These are phyloP conservation scores for Rhopalosiphum maidis DNA, from an alignment of 1,140 invertebrate species.

Conservation along the genomic window DNA sequence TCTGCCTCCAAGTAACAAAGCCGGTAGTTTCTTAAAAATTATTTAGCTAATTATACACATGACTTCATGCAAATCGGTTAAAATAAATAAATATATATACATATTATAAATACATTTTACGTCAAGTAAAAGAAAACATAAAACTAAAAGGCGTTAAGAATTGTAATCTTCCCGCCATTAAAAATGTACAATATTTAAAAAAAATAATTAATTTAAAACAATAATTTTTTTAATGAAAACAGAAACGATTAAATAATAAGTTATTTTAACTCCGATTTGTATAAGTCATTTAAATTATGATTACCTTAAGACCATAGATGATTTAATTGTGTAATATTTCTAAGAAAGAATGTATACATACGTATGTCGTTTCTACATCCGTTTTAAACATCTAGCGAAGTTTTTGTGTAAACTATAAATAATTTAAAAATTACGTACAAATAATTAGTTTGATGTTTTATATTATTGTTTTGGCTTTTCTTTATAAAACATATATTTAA, in stretches of 20 bases:
- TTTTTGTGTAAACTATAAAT: not conserved
- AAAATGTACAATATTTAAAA: not conserved
- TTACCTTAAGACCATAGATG: slow-evolving; percentile 45
- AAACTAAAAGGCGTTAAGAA: not conserved
- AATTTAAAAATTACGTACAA: not conserved
- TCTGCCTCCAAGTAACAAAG: slow-evolving; percentile 65
- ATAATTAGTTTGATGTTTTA: not conserved
- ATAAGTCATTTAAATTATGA: slow-evolving; percentile 39
- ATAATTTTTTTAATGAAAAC: not conserved
- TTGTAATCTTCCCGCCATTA: not conserved
- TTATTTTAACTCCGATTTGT: slow-evolving; percentile 45
- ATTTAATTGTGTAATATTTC: not conserved
- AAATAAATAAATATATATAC: not conserved
- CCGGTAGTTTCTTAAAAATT: slow-evolving; percentile 54
- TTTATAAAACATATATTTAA: not conserved
- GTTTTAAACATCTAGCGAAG: slow-evolving; percentile 45
- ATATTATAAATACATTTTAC: not conserved
- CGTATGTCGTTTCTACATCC: not conserved
- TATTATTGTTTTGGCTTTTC: not conserved
- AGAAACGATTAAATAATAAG: not conserved
- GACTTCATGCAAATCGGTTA: slow-evolving; percentile 42
- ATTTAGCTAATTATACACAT: slow-evolving; percentile 38
- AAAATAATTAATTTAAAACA: not conserved
- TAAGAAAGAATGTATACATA: not conserved
- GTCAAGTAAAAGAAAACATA: not conserved